Conservation (phyloP, 1,140 invertebrate genomes). For the Drosophila ficusphila region DNA sequence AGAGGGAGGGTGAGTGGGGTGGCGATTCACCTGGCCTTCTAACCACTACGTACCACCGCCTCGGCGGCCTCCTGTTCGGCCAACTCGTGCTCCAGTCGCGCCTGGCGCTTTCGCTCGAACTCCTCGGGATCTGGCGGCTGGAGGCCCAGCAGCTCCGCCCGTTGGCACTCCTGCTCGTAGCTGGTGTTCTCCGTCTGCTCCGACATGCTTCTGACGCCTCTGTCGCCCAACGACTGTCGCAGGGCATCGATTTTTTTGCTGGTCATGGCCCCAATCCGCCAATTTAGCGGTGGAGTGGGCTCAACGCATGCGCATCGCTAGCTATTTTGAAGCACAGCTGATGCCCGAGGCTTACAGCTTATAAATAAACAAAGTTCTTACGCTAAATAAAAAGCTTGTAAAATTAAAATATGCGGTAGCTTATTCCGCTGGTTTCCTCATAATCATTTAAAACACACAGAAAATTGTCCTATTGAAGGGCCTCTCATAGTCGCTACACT, state of each 20-base stretch:
- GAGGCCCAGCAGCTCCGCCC: slow-evolving; percentile 89
- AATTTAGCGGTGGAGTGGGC: slow-evolving; percentile 1
- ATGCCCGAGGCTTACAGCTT: slow-evolving; percentile 39
- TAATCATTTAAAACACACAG: background rate
- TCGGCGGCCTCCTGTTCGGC: slow-evolving; percentile 85
- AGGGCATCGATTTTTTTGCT: slow-evolving; percentile 58
- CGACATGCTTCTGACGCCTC: slow-evolving; percentile 36
- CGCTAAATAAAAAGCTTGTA: background rate
- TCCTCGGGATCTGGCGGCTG: slow-evolving; percentile 88
- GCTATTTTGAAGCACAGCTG: background rate
- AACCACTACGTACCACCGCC: slow-evolving; percentile 74
- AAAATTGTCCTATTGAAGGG: background rate
- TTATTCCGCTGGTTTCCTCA: background rate
- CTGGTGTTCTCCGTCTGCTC: slow-evolving; percentile 77
- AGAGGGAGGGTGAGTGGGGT: background rate
- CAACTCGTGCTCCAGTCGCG: slow-evolving; percentile 71
- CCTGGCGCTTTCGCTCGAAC: slow-evolving; percentile 85
- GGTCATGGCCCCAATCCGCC: slow-evolving; percentile 14
- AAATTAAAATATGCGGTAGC: background rate
- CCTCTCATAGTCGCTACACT: slow-evolving; percentile 1
- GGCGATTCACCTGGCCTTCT: background rate
- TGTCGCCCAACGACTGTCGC: slow-evolving; percentile 33
- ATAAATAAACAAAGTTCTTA: background rate
- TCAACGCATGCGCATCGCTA: slow-evolving; percentile 16
- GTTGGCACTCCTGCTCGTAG: slow-evolving; percentile 89